Percentiles rank a stretch among this genome's conserved stretches.
phyloP scores from a whole-genome alignment of 2,113 vertebrate species.

The Tonatia bakeri region DNA sequence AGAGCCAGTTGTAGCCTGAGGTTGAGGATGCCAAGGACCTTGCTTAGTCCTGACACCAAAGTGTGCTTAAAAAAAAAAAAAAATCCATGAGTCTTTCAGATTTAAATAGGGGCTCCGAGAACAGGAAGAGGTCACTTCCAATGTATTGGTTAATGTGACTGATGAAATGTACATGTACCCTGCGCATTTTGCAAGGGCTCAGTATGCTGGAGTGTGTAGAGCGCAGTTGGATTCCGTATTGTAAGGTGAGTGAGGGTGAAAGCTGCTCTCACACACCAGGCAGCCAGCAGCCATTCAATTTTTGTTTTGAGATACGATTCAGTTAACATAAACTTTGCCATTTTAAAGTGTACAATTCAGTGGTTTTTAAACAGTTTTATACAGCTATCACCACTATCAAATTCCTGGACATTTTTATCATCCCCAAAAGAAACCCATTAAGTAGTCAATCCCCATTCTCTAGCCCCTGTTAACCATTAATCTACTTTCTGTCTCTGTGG shows the following conservation, averaged over 20 bases:
- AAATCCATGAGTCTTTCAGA: not conserved
- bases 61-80: not conserved
- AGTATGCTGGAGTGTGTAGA: not conserved
- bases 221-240: not conserved
- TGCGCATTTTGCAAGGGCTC: not conserved
- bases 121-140: slow-evolving; percentile 10
- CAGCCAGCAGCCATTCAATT: not conserved
- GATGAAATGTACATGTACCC: slow-evolving; percentile 5
- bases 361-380: not conserved
- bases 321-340: not conserved
- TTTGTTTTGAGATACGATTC: not conserved
- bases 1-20: not conserved
- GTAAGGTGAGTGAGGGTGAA: not conserved
- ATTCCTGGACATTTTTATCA: slow-evolving; percentile 42
- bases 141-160: slow-evolving; percentile 24
- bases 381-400: not conserved
- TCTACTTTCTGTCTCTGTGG: slow-evolving; percentile 2
- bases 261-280: not conserved
- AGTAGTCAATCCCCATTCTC: not conserved
- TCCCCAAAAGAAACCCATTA: not conserved
- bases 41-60: not conserved
- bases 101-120: not conserved
- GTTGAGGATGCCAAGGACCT: not conserved
- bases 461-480: not conserved
- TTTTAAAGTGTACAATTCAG: not conserved